Evolutionary conservation across 1,140 invertebrate species (phyloP).

Genomic region (Trichomalopsis sarcophagae): DNA sequence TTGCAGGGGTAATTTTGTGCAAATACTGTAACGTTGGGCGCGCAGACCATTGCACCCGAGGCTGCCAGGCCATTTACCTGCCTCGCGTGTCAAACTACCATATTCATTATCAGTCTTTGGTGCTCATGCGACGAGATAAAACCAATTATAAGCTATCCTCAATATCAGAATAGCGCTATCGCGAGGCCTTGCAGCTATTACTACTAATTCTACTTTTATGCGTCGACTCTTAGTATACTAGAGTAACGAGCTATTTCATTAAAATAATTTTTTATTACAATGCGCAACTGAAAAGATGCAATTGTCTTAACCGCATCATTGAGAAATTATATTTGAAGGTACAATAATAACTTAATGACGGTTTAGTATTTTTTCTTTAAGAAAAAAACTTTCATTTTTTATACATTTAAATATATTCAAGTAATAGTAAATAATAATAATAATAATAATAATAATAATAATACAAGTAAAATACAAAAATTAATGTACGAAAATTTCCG

Average conservation of each 20-base stretch:
- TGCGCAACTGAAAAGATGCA: no score
- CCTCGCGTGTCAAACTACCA: conserved; percentile 50
- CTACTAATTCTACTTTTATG: background rate
- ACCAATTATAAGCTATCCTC: conserved; percentile 54
- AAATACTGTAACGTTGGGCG: conserved; percentile 52
- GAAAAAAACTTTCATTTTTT: no score
- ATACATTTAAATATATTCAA: no score
- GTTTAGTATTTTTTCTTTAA: no score
- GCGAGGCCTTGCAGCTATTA: background rate
- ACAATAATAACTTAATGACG: no score
- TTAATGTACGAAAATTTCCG: background rate
- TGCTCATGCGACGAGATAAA: conserved; percentile 50
- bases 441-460: no score
- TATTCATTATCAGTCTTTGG: conserved; percentile 48
- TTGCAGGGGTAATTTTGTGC: conserved; percentile 53
- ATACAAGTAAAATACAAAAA: background rate
- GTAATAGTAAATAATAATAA: no score
- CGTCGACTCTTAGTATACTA: background rate
- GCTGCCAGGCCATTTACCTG: background rate
- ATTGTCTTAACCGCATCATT: no score
- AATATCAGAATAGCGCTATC: conserved; percentile 34
- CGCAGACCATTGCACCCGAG: conserved; percentile 22
- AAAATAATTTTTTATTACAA: no score
- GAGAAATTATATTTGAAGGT: no score
- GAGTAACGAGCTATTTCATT: background rate